These are phyloP conservation scores for Opisthograptis luteolata DNA, from an alignment of 2,888 invertebrate genomes.

Conservation along the genomic window DNA sequence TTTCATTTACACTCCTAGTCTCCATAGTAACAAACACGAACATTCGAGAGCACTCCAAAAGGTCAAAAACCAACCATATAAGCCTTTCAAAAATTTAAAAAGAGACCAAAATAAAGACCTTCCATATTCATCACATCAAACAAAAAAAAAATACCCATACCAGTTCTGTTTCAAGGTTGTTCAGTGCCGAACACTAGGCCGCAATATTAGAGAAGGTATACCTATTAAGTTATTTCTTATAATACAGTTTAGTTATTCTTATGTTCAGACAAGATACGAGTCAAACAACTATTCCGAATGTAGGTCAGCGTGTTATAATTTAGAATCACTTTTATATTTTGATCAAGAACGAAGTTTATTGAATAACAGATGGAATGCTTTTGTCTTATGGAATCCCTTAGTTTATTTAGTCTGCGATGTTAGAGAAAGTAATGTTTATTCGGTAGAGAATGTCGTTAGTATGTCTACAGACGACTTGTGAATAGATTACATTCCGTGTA, in stretches of 20 bases:
- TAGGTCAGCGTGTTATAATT: conserved; percentile 30
- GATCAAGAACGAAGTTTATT: conserved; percentile 24
- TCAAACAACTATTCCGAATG: conserved; percentile 32
- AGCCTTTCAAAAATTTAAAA: too few relatives aligned
- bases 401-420: conserved; percentile 5
- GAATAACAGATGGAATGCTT: conserved; percentile 9
- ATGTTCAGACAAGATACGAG: conserved; percentile 23
- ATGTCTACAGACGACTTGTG: background rate
- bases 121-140: background rate
- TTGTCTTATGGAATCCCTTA: conserved; percentile 6
- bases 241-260: too few relatives aligned
- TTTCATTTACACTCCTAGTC: conserved; percentile 1
- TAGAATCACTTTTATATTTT: conserved; percentile 13
- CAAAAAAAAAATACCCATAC: conserved; percentile 7
- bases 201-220: too few relatives aligned
- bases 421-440: conserved; percentile 8
- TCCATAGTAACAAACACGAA: too few relatives aligned
- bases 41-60: background rate
- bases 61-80: too few relatives aligned
- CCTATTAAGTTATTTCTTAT: too few relatives aligned
- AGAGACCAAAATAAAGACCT: background rate
- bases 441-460: background rate
- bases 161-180: conserved; percentile 20
- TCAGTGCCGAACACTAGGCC: conserved; percentile 8
- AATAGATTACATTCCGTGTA: background rate